These are phyloP conservation scores for Listrodromus nycthemerus DNA, from an alignment of 2,888 invertebrate genomes.

Conservation along the genomic window DNA sequence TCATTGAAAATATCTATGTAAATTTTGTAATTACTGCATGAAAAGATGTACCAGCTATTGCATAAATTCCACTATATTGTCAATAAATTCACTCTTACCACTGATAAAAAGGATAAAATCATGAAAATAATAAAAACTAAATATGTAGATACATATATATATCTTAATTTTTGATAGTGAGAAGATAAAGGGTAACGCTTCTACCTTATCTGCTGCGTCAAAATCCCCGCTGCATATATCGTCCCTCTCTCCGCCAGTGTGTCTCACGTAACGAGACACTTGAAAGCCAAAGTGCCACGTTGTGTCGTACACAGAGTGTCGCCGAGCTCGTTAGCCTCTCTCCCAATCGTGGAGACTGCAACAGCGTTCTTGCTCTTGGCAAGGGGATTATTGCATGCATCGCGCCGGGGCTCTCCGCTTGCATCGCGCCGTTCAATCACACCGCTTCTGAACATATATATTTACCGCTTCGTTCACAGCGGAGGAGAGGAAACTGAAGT, in stretches of 20 bases:
- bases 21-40: too few species aligned
- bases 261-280: conserved; percentile 56
- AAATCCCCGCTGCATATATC: conserved; percentile 19
- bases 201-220: conserved; percentile 26
- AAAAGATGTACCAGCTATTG: too few species aligned
- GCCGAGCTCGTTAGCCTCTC: conserved; percentile 39
- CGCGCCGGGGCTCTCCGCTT: conserved; percentile 8
- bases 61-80: too few species aligned
- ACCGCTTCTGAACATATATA: not conserved
- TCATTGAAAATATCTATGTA: too few species aligned
- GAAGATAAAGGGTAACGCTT: conserved; percentile 37
- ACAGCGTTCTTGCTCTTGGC: conserved; percentile 26
- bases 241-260: conserved; percentile 14
- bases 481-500: not conserved
- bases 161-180: conserved; percentile 27
- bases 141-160: not conserved
- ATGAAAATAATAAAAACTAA: not conserved
- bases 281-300: conserved; percentile 53
- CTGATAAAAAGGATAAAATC: conserved; percentile 20
- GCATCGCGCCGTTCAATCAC: conserved; percentile 6
- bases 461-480: not conserved
- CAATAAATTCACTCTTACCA: too few species aligned
- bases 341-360: conserved; percentile 24
- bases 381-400: conserved; percentile 39
- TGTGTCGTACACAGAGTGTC: conserved; percentile 47